These are phyloP conservation scores for Hafferia zeledoni DNA, from an alignment of 2,797 vertebrate species.

Conservation along the genomic window DNA sequence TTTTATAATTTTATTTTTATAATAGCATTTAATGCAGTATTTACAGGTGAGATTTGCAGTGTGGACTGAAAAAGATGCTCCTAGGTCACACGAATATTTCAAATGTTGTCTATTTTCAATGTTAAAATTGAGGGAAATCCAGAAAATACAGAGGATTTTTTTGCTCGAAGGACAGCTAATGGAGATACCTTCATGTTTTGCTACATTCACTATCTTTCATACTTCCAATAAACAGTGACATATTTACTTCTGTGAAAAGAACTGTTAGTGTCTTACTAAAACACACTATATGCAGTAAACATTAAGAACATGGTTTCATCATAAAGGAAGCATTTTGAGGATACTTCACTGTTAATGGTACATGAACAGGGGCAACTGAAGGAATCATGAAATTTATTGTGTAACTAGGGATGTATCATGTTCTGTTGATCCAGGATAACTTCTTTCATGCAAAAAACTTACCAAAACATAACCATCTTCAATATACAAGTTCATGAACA, in stretches of 20 bases:
- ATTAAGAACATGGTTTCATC: background rate
- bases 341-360: background rate
- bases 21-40: background rate
- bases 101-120: background rate
- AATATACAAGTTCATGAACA: slow-evolving; percentile 96
- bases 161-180: background rate
- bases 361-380: background rate
- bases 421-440: background rate
- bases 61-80: background rate
- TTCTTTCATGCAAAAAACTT: slow-evolving; percentile 59
- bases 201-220: background rate
- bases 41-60: background rate
- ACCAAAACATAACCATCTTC: slow-evolving; percentile 97
- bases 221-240: background rate
- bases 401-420: background rate
- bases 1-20: background rate
- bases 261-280: background rate
- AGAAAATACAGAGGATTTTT: background rate
- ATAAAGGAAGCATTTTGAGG: background rate
- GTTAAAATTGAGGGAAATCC: background rate
- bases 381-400: background rate
- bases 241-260: background rate
- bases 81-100: background rate
- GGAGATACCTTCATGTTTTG: background rate
- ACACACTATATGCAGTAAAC: background rate